These are phyloP conservation scores for Fragum fragum DNA, from an alignment of 2,888 invertebrate species.

Conservation along the genomic window DNA sequence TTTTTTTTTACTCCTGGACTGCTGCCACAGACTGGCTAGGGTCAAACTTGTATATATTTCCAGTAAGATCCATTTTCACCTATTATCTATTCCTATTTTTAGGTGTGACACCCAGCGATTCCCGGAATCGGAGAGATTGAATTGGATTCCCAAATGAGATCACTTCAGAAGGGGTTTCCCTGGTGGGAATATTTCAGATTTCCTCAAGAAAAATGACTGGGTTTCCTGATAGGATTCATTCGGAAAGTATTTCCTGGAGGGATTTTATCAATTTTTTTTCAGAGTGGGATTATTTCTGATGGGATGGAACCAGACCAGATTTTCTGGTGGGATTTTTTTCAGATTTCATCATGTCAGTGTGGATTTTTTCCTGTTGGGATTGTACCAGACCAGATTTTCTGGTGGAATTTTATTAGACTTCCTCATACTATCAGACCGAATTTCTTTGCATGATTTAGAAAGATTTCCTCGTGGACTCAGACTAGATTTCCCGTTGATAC, in stretches of 20 bases:
- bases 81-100: not conserved
- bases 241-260: too few species aligned
- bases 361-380: not conserved
- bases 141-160: not conserved
- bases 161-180: not conserved
- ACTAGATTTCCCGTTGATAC: too few species aligned
- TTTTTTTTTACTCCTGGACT: too few species aligned
- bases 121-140: not conserved
- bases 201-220: not conserved
- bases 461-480: too few species aligned
- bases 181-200: not conserved
- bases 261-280: not conserved
- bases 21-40: too few species aligned
- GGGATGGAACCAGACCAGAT: not conserved
- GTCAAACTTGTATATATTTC: too few species aligned
- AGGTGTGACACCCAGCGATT: not conserved
- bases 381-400: not conserved
- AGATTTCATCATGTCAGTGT: not conserved
- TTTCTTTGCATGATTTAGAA: too few species aligned
- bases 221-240: not conserved
- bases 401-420: not conserved
- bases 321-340: conserved; percentile 1
- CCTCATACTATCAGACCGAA: conserved; percentile 25
- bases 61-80: too few species aligned
- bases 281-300: not conserved